phyloP scores from a whole-genome alignment of 2,888 invertebrate genomes.

The Cylloceria caligata region DNA sequence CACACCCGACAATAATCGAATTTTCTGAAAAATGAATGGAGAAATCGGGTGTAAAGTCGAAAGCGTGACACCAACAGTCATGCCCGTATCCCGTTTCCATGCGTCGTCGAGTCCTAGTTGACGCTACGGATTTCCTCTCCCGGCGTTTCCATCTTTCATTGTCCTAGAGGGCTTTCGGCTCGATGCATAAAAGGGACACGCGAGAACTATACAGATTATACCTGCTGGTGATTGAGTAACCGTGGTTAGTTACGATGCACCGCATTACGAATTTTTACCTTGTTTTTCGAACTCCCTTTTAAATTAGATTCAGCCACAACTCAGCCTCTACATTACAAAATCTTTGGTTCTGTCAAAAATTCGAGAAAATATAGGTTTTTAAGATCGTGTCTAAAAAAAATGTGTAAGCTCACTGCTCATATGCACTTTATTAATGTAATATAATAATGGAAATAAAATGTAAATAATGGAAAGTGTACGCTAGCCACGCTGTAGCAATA shows the following conservation, averaged over 20 bases:
- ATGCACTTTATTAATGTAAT: too few species aligned
- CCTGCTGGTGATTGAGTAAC: slow-evolving; percentile 8
- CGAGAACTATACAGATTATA: slow-evolving; percentile 27
- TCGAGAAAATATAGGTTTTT: too few species aligned
- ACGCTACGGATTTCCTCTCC: slow-evolving; percentile 68
- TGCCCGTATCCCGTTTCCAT: too few species aligned
- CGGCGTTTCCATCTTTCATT: slow-evolving; percentile 64
- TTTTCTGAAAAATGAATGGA: slow-evolving; percentile 32
- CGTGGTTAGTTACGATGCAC: background rate
- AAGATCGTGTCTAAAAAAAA: too few species aligned
- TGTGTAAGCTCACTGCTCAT: too few species aligned
- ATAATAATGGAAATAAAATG: too few species aligned
- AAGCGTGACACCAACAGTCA: slow-evolving; percentile 72
- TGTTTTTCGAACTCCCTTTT: background rate
- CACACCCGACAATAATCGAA: slow-evolving; percentile 60
- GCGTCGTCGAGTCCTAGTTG: slow-evolving; percentile 13
- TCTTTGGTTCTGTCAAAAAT: background rate
- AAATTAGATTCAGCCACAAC: background rate
- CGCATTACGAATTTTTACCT: slow-evolving; percentile 23
- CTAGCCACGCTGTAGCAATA: too few species aligned
- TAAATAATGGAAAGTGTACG: too few species aligned
- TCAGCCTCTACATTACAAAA: background rate
- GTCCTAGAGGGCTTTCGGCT: slow-evolving; percentile 60
- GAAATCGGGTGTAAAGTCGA: slow-evolving; percentile 69
- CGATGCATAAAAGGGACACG: background rate